Evolutionary conservation across 2,888 invertebrate species (phyloP), one percentile per base, ranked within the genome.

Genomic region (Dynastes tityus): DNA sequence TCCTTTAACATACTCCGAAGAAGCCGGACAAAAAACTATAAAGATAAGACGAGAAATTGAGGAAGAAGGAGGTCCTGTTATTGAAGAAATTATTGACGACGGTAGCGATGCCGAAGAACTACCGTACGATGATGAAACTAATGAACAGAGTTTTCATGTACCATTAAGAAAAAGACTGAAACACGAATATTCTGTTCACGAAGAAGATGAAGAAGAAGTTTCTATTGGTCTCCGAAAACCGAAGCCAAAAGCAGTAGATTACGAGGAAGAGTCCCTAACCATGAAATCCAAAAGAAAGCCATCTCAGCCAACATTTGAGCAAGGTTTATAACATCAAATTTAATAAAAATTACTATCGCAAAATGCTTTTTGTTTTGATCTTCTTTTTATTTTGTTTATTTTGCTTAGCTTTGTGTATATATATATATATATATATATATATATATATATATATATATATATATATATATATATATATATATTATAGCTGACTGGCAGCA

Each of bases 1-100:
- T 81, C 93, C 93, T 75, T 92, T 92, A 78, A 95, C 95, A 1
- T 95, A 93, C 87, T 92, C 91, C 11, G 96, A 96, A 89, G 95
- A 94, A 89, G 91, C 94, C 22, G 93, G 93, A 77, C 95, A 95
- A 90, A 92, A 94, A 80, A 94, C 94, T 0, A 94, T 96, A 58
- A 91, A 92, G 86, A 90, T 94, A 68, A 90, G 91, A 70, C 91
- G 92, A 89, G 93, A 94, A 90, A 86, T 92, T 82, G 92, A 93
- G 81, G 92, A 92, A 83, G 91, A 92, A 80, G 91, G 91, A 65
- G 91, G 91, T 67, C 91, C 92, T 78, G 89, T 90, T 53, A 90
- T 90, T 61, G 93, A 93, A 87, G 93, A 94, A 88, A 91, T 94
- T 76, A 91, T 93, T 81, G 88, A 93, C 81, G 93, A 93, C 85